A percentile compares a stretch with the other conserved stretches of the same genome.
phyloP scores from a whole-genome alignment of 2,113 vertebrate species.

The Synchiropus splendidus region DNA sequence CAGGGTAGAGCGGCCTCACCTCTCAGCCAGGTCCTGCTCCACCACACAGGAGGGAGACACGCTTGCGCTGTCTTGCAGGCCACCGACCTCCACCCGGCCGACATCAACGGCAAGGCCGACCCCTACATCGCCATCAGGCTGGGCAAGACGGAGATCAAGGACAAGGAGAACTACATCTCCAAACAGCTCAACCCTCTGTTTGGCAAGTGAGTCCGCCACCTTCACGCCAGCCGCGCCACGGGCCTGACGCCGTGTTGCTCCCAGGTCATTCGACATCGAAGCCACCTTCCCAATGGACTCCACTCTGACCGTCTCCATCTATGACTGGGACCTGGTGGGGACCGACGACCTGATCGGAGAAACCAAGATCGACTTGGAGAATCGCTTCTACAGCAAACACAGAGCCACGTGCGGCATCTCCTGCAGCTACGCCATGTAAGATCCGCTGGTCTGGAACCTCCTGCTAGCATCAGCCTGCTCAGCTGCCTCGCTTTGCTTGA shows the following conservation, averaged over 20 bases:
- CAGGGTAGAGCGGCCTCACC: slow-evolving; percentile 68
- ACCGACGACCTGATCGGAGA: slow-evolving; percentile 97
- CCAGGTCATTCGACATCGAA: slow-evolving; percentile 91
- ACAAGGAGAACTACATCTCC: slow-evolving; percentile 99
- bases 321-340: slow-evolving; percentile 96
- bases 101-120: slow-evolving; percentile 96
- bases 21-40: no score
- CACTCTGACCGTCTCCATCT: slow-evolving; percentile 86
- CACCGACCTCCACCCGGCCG: slow-evolving; percentile 90
- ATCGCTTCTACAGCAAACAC: slow-evolving; percentile 98
- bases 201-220: slow-evolving; percentile 79
- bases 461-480: no score
- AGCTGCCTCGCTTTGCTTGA: no score
- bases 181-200: slow-evolving; percentile 96
- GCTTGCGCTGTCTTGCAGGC: slow-evolving; percentile 63
- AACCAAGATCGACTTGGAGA: slow-evolving; percentile 93
- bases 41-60: no score
- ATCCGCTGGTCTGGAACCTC: no score
- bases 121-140: slow-evolving; percentile 90
- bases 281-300: slow-evolving; percentile 97
- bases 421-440: slow-evolving; percentile 78
- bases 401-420: slow-evolving; percentile 84
- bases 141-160: slow-evolving; percentile 89
- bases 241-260: not conserved
- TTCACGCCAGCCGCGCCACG: not conserved